A percentile compares a stretch with the other conserved stretches of the same genome.
These are phyloP conservation scores for Lagopus leucura DNA, from an alignment of 2,113 vertebrate species.

Conservation along the genomic window DNA sequence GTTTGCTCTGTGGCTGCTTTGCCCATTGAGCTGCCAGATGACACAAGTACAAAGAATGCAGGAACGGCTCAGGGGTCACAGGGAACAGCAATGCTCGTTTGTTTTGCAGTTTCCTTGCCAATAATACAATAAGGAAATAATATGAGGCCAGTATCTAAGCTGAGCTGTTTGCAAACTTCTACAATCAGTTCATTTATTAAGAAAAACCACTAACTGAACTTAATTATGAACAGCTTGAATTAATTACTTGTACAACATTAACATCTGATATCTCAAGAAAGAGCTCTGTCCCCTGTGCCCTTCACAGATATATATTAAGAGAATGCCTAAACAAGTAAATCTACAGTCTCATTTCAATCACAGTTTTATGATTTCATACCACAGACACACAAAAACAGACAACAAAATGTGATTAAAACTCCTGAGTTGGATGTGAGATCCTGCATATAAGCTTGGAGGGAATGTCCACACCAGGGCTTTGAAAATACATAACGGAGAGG, in stretches of 20 bases:
- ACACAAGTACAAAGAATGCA: background rate
- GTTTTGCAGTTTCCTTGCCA: background rate
- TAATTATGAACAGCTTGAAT: background rate
- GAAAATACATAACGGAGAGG: background rate
- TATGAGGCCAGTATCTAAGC: background rate
- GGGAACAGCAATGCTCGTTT: fast-evolving
- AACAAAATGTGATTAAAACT: background rate
- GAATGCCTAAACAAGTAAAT: background rate
- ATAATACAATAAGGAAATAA: background rate
- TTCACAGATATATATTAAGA: fast-evolving
- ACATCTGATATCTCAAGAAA: background rate
- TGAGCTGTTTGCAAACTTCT: background rate
- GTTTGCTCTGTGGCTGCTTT: background rate
- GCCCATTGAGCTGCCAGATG: background rate
- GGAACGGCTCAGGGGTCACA: background rate
- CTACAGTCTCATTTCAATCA: background rate
- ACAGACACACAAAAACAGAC: background rate
- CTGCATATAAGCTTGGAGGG: background rate
- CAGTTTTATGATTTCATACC: background rate
- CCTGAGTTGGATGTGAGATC: background rate
- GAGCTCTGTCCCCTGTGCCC: background rate
- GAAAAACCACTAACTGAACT: background rate
- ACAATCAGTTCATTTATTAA: background rate
- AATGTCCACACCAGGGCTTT: background rate
- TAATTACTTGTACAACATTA: background rate